Base-by-base conservation (phyloP, 2,888 invertebrate species). In the Yponomeuta sedellus region DNA sequence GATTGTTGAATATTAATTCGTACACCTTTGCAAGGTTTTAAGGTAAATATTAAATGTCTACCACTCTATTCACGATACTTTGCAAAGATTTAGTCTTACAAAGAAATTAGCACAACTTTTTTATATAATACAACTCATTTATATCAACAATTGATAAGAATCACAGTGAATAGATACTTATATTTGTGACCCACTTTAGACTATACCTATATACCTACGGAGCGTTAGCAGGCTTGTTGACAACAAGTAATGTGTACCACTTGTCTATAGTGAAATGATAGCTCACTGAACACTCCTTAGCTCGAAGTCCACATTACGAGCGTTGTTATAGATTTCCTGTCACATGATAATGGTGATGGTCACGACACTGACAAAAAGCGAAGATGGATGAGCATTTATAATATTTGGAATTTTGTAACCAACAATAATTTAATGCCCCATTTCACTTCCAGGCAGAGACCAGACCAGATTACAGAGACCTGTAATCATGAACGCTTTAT, bases 231-330 rank as follows among this genome's bases (percentile, higher is more conserved):
- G 20, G 63, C 63, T 2, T 63, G 44, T 34, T 34, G 59, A 44
- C 63, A 63, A 63, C 63, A 63, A 44, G 40, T 39, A 62, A 6
- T 6, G 12, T 59, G 22, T 62, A 34, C 34, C 62, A 62, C 44
- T 62, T 39, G 4, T 34, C 28, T 3, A 39, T 62, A 34, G n/a
- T 39, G 28, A 39, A 62, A 28, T 62, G 20, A 62, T 62, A 63
- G 63, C 20, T 44, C 25, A 44, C 63, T 20, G 61, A 58, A 59
- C 58, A 58, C 59, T 59, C 3, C 11, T 11, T 59, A 59, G 8
- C 34, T 34, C 19, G 57, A 19, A 52, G 44, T 16, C 12, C 16
- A 52, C 44, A 16, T 34, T 34, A 8, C 10, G 22, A 1, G 19
- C 10, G 12, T 25, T 59, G 0, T 19, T 19, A 19, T 58, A 11